These are phyloP conservation scores for Reticulitermes lucifugus DNA, from an alignment of 2,888 invertebrate genomes.

Conservation along the genomic window DNA sequence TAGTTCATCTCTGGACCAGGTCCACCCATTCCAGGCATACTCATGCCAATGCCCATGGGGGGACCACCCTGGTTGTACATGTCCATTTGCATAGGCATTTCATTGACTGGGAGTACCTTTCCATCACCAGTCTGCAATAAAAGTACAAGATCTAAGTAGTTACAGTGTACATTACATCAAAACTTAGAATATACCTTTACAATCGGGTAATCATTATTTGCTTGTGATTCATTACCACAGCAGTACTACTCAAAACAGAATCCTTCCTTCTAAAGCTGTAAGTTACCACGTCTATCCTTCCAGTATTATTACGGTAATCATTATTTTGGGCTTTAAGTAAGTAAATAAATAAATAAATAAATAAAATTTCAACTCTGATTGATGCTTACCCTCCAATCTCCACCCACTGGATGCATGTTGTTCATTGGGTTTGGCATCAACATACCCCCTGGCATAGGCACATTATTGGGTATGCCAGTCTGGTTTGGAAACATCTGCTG, in stretches of 20 bases:
- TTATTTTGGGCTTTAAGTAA: too few relatives aligned
- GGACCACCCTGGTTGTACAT: constrained; percentile 51
- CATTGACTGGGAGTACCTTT: constrained; percentile 53
- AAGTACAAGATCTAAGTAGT: background rate
- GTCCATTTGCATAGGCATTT: constrained; percentile 52
- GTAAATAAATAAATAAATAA: too few relatives aligned
- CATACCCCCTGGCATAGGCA: constrained; percentile 41
- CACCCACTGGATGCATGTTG: constrained; percentile 41
- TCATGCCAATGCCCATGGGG: constrained; percentile 36
- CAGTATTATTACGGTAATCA: too few relatives aligned
- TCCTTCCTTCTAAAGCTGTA: too few relatives aligned
- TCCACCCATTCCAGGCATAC: background rate
- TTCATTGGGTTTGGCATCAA: constrained; percentile 38
- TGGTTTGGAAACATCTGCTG: constrained; percentile 42
- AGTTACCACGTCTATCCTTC: too few relatives aligned
- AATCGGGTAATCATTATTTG: background rate
- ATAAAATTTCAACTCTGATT: background rate
- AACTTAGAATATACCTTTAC: background rate
- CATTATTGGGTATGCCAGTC: constrained; percentile 34
- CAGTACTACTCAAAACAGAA: background rate
- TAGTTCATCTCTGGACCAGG: constrained; percentile 53
- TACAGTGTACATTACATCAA: background rate
- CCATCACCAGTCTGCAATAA: constrained; percentile 56
- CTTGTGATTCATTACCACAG: background rate
- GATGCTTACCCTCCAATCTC: constrained; percentile 56